phyloP scores from a whole-genome alignment of 2,888 invertebrate species.

The Trissolcus brochymenae region DNA sequence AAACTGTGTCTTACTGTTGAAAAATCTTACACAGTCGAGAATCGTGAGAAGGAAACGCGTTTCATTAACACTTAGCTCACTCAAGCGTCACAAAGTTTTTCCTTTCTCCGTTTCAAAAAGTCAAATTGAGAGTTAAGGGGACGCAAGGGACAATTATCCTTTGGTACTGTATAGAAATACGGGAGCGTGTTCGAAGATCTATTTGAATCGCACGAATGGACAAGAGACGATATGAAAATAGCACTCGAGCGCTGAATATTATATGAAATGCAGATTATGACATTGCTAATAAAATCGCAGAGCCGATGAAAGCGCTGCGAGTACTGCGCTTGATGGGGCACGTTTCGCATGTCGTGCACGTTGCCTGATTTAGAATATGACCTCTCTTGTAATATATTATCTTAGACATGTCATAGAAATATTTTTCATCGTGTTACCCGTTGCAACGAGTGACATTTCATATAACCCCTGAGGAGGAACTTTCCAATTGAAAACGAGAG shows the following conservation, averaged over 20 bases:
- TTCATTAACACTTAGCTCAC: constrained; percentile 31
- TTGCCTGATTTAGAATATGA: constrained; percentile 45
- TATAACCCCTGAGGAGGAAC: too few species aligned
- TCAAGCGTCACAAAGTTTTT: too few species aligned
- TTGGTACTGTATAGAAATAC: too few species aligned
- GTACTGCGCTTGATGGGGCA: constrained; percentile 26
- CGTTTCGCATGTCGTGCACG: constrained; percentile 49
- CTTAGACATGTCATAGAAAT: constrained; percentile 41
- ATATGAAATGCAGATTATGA: constrained; percentile 49
- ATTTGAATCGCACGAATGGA: too few species aligned
- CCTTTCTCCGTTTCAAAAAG: too few species aligned
- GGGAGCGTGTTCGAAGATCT: too few species aligned
- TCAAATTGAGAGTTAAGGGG: too few species aligned
- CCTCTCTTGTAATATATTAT: constrained; percentile 45
- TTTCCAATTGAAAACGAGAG: too few species aligned
- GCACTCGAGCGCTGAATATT: constrained; percentile 25
- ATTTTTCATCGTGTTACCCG: constrained; percentile 33
- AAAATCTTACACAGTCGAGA: constrained; percentile 29
- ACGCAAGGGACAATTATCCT: too few species aligned
- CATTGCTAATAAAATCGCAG: constrained; percentile 45
- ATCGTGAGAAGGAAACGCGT: constrained; percentile 45
- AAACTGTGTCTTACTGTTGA: constrained; percentile 48
- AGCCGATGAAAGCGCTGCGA: constrained; percentile 40
- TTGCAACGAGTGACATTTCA: constrained; percentile 1
- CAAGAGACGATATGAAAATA: constrained; percentile 10